phyloP scores from a whole-genome alignment of 2,113 vertebrate genomes.

The Clarias magur region DNA sequence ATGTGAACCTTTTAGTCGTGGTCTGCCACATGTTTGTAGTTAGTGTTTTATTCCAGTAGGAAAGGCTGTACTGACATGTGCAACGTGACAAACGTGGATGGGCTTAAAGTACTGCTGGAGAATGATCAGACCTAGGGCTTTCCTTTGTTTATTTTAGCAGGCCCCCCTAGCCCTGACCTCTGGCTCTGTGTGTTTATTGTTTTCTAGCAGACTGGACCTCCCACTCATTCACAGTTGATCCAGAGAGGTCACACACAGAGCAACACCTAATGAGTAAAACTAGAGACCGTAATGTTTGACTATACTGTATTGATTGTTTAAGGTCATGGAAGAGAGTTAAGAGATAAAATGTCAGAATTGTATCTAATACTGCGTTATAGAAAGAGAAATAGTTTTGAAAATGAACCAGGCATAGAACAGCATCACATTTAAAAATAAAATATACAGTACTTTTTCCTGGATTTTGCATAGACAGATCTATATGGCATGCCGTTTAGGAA shows the following conservation, averaged over 20 bases:
- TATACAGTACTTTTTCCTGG: no score
- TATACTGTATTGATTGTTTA: not conserved
- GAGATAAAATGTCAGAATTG: not conserved
- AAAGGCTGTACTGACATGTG: constrained; percentile 7
- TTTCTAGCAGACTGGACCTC: constrained; percentile 43
- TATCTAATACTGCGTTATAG: not conserved
- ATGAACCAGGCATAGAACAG: not conserved
- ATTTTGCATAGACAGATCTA: no score
- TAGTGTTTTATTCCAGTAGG: constrained; percentile 31
- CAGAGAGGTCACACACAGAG: constrained; percentile 42
- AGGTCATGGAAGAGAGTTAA: not conserved
- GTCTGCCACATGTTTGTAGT: constrained; percentile 34
- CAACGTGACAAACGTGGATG: constrained; percentile 27
- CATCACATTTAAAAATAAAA: not conserved
- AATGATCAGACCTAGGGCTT: constrained; percentile 37
- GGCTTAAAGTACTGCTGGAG: constrained; percentile 24
- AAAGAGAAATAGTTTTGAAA: not conserved
- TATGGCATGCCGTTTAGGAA: no score
- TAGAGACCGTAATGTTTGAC: not conserved
- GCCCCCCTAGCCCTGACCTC: constrained; percentile 37
- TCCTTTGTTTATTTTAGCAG: constrained; percentile 52
- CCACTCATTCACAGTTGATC: constrained; percentile 26
- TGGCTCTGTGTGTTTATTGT: constrained; percentile 32
- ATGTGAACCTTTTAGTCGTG: not conserved
- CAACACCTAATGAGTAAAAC: constrained; percentile 31